Conservation (phyloP, 2,113 vertebrate species). For the Amblyopsis rosae region DNA sequence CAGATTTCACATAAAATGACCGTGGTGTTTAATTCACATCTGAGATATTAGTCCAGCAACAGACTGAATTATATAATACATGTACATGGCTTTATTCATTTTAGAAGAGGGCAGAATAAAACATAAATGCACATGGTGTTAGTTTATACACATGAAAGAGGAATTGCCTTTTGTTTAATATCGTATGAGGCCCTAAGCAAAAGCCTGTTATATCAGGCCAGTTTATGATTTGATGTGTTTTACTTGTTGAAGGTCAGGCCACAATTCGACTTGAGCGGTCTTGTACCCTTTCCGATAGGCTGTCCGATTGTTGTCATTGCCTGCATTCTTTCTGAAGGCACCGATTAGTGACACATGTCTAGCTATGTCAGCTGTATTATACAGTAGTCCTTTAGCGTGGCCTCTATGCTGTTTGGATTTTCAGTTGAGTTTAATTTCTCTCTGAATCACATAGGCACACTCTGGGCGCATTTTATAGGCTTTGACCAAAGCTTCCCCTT, state of each 20-base stretch:
- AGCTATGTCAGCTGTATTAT: constrained; percentile 47
- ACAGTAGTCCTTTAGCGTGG: constrained; percentile 43
- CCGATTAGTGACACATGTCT: constrained; percentile 58
- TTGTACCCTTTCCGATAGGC: constrained; percentile 50
- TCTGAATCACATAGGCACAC: background rate
- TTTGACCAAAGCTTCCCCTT: constrained; percentile 23
- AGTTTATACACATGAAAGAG: too few species aligned
- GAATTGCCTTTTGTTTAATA: constrained; percentile 46
- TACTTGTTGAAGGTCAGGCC: constrained; percentile 53
- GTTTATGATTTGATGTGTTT: constrained; percentile 56
- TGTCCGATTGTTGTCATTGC: constrained; percentile 62
- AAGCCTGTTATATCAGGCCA: constrained; percentile 56
- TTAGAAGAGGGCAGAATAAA: constrained; percentile 58
- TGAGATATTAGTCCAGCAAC: constrained; percentile 70
- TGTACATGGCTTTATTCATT: constrained; percentile 46
- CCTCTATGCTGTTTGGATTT: constrained; percentile 35
- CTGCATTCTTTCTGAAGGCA: constrained; percentile 41
- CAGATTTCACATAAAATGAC: background rate
- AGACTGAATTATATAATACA: constrained; percentile 39
- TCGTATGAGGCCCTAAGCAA: constrained; percentile 55
- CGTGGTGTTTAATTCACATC: constrained; percentile 34
- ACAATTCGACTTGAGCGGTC: constrained; percentile 24
- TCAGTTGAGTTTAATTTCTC: constrained; percentile 43
- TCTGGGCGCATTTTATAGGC: constrained; percentile 35
- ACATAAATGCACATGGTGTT: constrained; percentile 47